Base-by-base conservation (phyloP, 1,140 invertebrate species). In the Apocrypta bakeri region DNA sequence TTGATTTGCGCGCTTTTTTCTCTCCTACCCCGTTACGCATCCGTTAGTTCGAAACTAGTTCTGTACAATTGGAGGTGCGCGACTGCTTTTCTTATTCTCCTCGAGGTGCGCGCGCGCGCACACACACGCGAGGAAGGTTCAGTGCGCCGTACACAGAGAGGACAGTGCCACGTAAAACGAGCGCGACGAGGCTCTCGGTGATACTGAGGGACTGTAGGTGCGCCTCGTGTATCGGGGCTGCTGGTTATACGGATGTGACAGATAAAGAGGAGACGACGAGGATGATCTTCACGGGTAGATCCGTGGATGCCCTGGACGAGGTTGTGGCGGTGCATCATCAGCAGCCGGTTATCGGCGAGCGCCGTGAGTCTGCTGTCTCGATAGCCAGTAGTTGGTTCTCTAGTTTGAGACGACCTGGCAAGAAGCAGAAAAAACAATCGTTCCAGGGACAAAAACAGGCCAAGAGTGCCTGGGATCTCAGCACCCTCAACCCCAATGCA, bases 301-400 rank as follows among this genome's bases (percentile, higher is more conserved):
- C 89, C 69, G 89, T 90, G 24, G 88, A 90, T 73, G 90, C 87
- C 29, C 85, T 91, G 29, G 88, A 91, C 80, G 89, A 91, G 68
- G 85, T 88, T 14, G 84, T 81, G 21, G 48, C 48, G 48, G 48
- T 56, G 21, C 48, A 72, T 3, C 40, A 73, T 17, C 73, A 40
- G 25, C 86, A 40, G 42, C 69, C 68, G 61, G 82, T 48, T 31
- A 40, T 17, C 33, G 37, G 33, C 31, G 81, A 82, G 56, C 33
- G 48, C 1, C 66, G 56, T 24, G 66, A 78, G 21, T 82, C 75
- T 11, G 91, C 94, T 90, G 87, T 93, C 91, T 86, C 94, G 89
- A 88, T 94, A 86, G 94, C 95, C 63, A 93, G 94, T 79, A 95
- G 94, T 87, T 96, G 96, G 96, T 96, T 96, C 89, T 95, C 94